phyloP scores from a whole-genome alignment of 2,797 vertebrate species.

The Urocyon cinereoargenteus region DNA sequence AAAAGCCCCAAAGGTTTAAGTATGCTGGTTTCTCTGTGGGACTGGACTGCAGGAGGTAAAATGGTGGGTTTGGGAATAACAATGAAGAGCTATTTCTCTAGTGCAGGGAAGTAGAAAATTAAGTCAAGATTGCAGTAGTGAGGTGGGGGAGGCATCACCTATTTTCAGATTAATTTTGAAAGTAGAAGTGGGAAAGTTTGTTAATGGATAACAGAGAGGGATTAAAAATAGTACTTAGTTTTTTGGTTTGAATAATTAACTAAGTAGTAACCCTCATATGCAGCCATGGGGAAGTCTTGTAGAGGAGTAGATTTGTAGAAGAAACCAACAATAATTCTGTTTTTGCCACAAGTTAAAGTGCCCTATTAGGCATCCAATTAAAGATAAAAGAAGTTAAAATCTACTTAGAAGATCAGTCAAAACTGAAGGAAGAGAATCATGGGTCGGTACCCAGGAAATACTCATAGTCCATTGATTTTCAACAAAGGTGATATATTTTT shows the following conservation, averaged over 20 bases:
- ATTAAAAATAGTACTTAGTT: background rate
- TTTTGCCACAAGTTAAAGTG: background rate
- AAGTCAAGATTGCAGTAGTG: background rate
- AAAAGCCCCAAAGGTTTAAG: fast-evolving
- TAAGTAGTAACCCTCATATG: background rate
- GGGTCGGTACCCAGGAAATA: background rate
- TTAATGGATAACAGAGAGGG: background rate
- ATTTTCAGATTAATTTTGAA: background rate
- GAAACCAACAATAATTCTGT: background rate
- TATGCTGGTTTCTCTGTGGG: background rate
- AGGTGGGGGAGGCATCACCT: background rate
- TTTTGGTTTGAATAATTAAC: background rate
- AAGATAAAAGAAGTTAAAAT: background rate
- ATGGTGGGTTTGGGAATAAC: background rate
- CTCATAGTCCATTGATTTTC: too few species aligned
- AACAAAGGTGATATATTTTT: too few species aligned
- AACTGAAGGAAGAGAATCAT: background rate
- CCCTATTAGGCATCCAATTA: background rate
- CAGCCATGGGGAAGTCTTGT: background rate
- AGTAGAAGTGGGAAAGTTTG: background rate
- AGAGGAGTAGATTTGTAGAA: too few species aligned
- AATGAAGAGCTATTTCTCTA: background rate
- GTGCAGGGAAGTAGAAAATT: background rate
- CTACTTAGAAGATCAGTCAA: background rate
- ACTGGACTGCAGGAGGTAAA: background rate